A percentile compares a stretch with the other conserved stretches of the same genome.
These are phyloP conservation scores for Eumacrocentrus americanus DNA, from an alignment of 2,888 invertebrate genomes.

Conservation along the genomic window DNA sequence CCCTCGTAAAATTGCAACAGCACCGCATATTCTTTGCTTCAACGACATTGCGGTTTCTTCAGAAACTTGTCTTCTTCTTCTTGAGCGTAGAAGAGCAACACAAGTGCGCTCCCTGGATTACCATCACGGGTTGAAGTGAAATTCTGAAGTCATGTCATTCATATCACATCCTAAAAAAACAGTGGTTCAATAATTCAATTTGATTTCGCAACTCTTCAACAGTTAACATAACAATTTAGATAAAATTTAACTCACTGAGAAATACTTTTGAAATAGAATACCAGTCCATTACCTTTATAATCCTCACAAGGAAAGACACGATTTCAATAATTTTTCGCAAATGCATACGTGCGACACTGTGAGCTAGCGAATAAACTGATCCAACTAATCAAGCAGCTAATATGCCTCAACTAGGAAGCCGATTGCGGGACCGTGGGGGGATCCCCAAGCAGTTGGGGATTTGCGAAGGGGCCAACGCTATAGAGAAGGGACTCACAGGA, in stretches of 20 bases:
- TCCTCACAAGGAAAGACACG: no score
- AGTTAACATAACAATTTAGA: neutral
- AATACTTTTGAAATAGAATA: no score
- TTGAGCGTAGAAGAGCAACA: slow-evolving; percentile 10
- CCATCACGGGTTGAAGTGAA: slow-evolving; percentile 3
- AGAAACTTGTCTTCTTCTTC: slow-evolving; percentile 18
- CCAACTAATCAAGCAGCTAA: slow-evolving; percentile 54
- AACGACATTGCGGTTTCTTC: slow-evolving; percentile 42
- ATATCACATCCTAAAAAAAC: slow-evolving; percentile 18
- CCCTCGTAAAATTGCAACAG: slow-evolving; percentile 45
- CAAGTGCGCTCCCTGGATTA: slow-evolving; percentile 4
- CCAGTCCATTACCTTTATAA: no score
- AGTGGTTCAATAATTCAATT: no score
- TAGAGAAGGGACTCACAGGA: slow-evolving; percentile 50
- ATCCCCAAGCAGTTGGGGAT: slow-evolving; percentile 33
- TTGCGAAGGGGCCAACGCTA: slow-evolving; percentile 33
- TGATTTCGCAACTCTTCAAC: neutral
- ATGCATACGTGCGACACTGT: no score
- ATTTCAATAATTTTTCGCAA: no score
- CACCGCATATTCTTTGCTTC: slow-evolving; percentile 45
- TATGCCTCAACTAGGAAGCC: slow-evolving; percentile 56
- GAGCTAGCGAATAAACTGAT: slow-evolving; percentile 45
- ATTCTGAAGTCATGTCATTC: slow-evolving; percentile 10
- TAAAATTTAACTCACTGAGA: no score
- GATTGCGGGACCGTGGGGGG: slow-evolving; percentile 48